These are phyloP conservation scores for Notiomystis cincta DNA, from an alignment of 2,113 vertebrate genomes.

Conservation along the genomic window DNA sequence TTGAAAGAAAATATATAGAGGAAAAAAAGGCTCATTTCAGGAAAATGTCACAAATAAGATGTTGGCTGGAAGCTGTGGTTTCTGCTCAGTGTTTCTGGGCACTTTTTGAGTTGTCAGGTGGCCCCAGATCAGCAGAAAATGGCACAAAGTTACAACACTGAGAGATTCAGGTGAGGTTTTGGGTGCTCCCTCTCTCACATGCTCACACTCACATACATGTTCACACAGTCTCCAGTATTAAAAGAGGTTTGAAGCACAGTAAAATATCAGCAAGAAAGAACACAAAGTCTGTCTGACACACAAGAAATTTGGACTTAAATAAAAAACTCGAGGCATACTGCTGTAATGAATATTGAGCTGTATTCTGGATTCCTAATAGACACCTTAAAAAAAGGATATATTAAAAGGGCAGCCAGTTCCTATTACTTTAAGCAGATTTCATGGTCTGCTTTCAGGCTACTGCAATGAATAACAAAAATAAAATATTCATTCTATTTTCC, in stretches of 20 bases:
- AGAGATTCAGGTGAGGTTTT: fast-evolving
- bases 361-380: not conserved
- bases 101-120: too few species aligned
- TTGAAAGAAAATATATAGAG: not conserved
- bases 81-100: not conserved
- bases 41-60: not conserved
- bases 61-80: not conserved
- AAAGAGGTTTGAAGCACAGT: not conserved
- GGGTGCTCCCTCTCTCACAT: not conserved
- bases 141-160: fast-evolving
- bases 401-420: not conserved
- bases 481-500: slow-evolving; percentile 18
- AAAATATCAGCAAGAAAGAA: not conserved
- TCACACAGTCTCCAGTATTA: fast-evolving
- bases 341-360: not conserved
- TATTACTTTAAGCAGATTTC: slow-evolving; percentile 11
- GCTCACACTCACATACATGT: fast-evolving
- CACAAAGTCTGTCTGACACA: not conserved
- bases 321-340: not conserved
- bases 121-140: not conserved
- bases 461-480: not conserved
- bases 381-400: not conserved
- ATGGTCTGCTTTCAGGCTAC: not conserved
- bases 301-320: not conserved
- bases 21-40: not conserved